Evolutionary conservation across 2,888 invertebrate genomes (phyloP).

Genomic region (Kuschelorhynchus macadamiae): DNA sequence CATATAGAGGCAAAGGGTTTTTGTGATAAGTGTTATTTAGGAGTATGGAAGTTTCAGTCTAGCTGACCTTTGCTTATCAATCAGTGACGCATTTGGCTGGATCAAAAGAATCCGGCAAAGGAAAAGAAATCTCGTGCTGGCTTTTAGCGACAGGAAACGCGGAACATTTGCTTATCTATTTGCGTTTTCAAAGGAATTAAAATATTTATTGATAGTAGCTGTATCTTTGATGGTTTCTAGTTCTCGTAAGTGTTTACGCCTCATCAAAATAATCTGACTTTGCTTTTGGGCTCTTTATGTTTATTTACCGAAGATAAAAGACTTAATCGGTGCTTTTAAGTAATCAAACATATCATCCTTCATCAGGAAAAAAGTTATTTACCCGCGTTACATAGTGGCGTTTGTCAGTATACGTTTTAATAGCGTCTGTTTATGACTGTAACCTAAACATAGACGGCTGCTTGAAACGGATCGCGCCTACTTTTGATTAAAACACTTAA

Average conservation of each 20-base stretch:
- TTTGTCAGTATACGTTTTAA: constrained; percentile 47
- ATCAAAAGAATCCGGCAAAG: constrained; percentile 31
- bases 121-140: constrained; percentile 23
- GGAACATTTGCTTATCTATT: constrained; percentile 63
- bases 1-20: no score
- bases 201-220: constrained; percentile 64
- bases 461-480: constrained; percentile 33
- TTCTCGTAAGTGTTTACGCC: constrained; percentile 62
- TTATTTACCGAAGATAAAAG: constrained; percentile 65
- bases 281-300: constrained; percentile 58
- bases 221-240: constrained; percentile 63
- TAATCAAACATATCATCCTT: constrained; percentile 64
- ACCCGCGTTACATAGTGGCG: constrained; percentile 40
- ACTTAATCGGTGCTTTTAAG: constrained; percentile 64
- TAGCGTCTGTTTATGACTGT: constrained; percentile 44
- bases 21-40: no score
- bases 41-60: no score
- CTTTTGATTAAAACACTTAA: constrained; percentile 30
- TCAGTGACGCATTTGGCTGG: not conserved
- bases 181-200: constrained; percentile 65
- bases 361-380: constrained; percentile 55
- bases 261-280: constrained; percentile 62
- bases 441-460: constrained; percentile 40
- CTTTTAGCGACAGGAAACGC: constrained; percentile 57
- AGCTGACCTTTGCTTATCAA: no score